Conservation (phyloP, 2,888 invertebrate genomes). For the Podotricha telesiphe region DNA sequence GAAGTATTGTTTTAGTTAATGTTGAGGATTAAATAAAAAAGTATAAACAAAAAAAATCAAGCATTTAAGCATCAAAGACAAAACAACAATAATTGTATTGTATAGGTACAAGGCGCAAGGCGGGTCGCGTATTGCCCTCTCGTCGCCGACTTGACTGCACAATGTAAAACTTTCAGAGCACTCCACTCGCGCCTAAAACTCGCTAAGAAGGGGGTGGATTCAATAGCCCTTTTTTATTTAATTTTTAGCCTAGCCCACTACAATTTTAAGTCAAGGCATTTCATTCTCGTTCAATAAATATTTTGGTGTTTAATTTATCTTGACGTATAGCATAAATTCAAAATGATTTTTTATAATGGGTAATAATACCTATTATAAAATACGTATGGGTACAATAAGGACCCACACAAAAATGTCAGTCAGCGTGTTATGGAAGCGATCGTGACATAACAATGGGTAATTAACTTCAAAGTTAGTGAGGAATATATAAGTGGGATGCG, state of each 20-base stretch:
- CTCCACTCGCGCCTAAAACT: conserved; percentile 28
- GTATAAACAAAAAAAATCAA: too few relatives aligned
- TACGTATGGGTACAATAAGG: not conserved
- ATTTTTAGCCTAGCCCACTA: too few relatives aligned
- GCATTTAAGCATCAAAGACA: conserved; percentile 2
- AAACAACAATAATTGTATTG: not conserved
- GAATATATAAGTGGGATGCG: conserved; percentile 27
- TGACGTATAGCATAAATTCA: too few relatives aligned
- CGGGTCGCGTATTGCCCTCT: conserved; percentile 8
- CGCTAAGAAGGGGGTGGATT: conserved; percentile 25
- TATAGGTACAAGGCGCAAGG: not conserved
- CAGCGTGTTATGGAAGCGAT: conserved; percentile 16
- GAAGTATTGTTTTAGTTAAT: too few relatives aligned
- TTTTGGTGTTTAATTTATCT: too few relatives aligned
- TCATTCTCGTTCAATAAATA: too few relatives aligned
- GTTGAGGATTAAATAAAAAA: too few relatives aligned
- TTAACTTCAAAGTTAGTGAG: conserved; percentile 6
- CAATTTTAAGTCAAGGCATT: too few relatives aligned
- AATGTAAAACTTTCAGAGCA: conserved; percentile 24
- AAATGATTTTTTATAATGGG: too few relatives aligned
- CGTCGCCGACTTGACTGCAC: conserved; percentile 29
- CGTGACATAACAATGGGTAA: conserved; percentile 17
- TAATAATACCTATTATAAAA: too few relatives aligned
- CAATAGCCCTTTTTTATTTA: conserved; percentile 28
- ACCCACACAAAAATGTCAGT: conserved; percentile 2